Percentiles rank a stretch among this genome's conserved stretches.
These are phyloP conservation scores for Sandelia bainsii DNA, from an alignment of 2,797 vertebrate genomes.

Conservation along the genomic window DNA sequence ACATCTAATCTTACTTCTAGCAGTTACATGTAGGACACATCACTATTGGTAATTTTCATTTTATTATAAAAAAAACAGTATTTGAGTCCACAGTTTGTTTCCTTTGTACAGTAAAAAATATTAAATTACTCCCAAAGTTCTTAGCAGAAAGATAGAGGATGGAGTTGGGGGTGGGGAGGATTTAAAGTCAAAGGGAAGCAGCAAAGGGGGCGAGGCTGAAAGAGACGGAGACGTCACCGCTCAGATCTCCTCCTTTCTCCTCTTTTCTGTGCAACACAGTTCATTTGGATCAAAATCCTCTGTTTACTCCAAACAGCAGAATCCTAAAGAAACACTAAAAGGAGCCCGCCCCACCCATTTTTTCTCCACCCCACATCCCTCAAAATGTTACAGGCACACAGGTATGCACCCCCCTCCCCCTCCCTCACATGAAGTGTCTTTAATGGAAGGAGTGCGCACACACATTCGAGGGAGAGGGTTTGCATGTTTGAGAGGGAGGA, in stretches of 20 bases:
- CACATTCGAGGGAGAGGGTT: slow-evolving; percentile 79
- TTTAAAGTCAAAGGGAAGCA: slow-evolving; percentile 75
- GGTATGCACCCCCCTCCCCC: slow-evolving; percentile 76
- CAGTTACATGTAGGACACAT: slow-evolving; percentile 10
- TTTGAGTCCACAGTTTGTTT: slow-evolving; percentile 88
- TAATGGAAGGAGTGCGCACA: slow-evolving; percentile 79
- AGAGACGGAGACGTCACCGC: slow-evolving; percentile 48
- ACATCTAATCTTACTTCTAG: not conserved
- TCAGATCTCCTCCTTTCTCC: slow-evolving; percentile 59
- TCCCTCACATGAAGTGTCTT: slow-evolving; percentile 76
- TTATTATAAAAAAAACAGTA: slow-evolving; percentile 88
- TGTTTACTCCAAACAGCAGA: slow-evolving; percentile 73
- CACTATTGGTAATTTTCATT: slow-evolving; percentile 83
- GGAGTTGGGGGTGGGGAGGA: slow-evolving; percentile 49
- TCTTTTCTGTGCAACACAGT: slow-evolving; percentile 84
- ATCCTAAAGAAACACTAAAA: slow-evolving; percentile 71
- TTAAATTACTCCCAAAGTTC: slow-evolving; percentile 87
- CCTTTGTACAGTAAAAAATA: slow-evolving; percentile 90
- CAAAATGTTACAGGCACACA: slow-evolving; percentile 81
- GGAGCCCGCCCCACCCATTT: slow-evolving; percentile 61
- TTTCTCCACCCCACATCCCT: slow-evolving; percentile 56
- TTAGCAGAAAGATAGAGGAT: slow-evolving; percentile 81
- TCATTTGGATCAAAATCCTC: slow-evolving; percentile 81
- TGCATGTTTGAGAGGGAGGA: slow-evolving; percentile 68
- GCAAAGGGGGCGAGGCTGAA: slow-evolving; percentile 78